Evolutionary conservation across 2,888 invertebrate species (phyloP).

Genomic region (Zhengitettix transpicula): DNA sequence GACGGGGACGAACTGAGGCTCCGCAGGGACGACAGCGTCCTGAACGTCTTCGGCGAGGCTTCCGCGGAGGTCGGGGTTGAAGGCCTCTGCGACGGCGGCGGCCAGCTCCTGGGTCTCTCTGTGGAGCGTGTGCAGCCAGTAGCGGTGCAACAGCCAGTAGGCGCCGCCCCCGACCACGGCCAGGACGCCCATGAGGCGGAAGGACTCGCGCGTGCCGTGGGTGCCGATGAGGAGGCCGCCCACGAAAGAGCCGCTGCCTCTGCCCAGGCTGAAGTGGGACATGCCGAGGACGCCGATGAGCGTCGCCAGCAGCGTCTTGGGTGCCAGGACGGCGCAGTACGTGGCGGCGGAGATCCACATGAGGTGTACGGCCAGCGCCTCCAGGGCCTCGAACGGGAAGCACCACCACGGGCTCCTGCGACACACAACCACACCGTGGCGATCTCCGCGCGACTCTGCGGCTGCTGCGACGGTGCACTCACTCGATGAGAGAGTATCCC

Average conservation of each 20-base stretch:
- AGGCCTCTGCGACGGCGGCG: background rate
- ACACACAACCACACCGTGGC: constrained; percentile 18
- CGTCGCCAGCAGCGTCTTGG: constrained; percentile 67
- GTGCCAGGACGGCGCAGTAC: constrained; percentile 69
- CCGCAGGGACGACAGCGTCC: too few relatives aligned
- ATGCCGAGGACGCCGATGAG: constrained; percentile 75
- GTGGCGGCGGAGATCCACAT: constrained; percentile 87
- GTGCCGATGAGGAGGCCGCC: constrained; percentile 62
- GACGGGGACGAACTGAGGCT: background rate
- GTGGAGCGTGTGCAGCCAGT: constrained; percentile 35
- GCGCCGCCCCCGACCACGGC: constrained; percentile 53
- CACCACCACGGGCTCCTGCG: constrained; percentile 80
- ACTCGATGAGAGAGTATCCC: constrained; percentile 75
- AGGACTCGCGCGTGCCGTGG: constrained; percentile 58
- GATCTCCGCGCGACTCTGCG: too few relatives aligned
- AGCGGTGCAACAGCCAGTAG: constrained; percentile 52
- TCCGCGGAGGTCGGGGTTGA: background rate
- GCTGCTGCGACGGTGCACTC: too few relatives aligned
- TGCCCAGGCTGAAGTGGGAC: constrained; percentile 77
- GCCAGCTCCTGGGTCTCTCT: background rate
- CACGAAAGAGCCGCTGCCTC: constrained; percentile 66
- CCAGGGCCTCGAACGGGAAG: constrained; percentile 75
- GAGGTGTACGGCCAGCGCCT: constrained; percentile 67
- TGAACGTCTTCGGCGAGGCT: background rate
- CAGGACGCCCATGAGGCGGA: constrained; percentile 59